Conservation (phyloP, 2,113 vertebrate genomes). For the Mesitornis unicolor region DNA sequence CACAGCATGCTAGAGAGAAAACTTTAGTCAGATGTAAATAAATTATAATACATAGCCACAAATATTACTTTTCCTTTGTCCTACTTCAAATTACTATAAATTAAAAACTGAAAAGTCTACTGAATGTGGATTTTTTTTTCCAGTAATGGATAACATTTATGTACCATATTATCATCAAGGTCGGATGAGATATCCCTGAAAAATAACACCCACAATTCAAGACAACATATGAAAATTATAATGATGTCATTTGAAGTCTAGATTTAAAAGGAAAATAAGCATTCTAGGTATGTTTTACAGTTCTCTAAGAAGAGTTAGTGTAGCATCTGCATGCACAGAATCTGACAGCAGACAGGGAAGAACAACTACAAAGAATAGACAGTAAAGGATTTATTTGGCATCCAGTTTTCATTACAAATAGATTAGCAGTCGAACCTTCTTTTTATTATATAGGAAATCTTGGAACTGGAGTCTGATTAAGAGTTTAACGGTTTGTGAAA, state of each 20-base stretch:
- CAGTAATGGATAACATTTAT: neutral
- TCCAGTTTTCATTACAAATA: neutral
- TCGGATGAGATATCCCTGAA: neutral
- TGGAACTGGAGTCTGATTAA: neutral
- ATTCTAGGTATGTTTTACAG: neutral
- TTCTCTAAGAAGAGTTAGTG: neutral
- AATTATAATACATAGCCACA: conserved; percentile 46
- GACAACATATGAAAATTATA: neutral
- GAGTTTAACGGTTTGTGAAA: neutral
- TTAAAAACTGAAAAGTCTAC: neutral
- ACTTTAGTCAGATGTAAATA: conserved; percentile 42
- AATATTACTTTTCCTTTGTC: neutral
- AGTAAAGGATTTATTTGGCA: neutral
- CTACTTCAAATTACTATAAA: conserved; percentile 23
- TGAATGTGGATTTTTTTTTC: neutral
- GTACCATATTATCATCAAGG: neutral
- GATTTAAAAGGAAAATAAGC: neutral
- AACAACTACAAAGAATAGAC: neutral
- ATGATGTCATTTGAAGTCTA: neutral
- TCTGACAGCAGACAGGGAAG: neutral
- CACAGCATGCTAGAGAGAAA: conserved; percentile 18
- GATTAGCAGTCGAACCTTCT: neutral
- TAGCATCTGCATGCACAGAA: neutral
- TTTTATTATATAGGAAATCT: conserved; percentile 8
- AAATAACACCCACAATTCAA: neutral